These are phyloP conservation scores for Mesocentrotus franciscanus DNA, from an alignment of 53 echinoderm and acorn worm species.

Conservation along the genomic window DNA sequence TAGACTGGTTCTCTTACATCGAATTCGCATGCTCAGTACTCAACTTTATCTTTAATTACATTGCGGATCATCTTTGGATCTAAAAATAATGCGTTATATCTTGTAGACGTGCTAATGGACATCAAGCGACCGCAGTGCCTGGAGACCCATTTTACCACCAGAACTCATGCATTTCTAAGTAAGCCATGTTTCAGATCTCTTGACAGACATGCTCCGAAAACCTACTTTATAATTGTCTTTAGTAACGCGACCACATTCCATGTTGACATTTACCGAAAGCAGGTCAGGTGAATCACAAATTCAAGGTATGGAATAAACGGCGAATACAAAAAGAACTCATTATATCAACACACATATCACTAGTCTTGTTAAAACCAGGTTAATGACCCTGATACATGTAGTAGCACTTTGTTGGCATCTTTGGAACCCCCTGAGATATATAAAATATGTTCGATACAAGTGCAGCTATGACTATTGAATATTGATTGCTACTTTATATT, in stretches of 20 bases:
- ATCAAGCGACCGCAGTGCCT: neutral
- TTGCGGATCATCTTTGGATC: neutral
- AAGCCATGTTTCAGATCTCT: neutral
- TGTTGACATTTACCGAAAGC: neutral
- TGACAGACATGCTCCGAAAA: neutral
- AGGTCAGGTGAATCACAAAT: neutral
- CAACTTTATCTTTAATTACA: too few species aligned
- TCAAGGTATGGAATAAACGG: neutral
- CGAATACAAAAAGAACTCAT: neutral
- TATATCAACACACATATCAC: too few species aligned
- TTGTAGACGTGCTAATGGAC: neutral
- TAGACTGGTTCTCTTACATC: too few species aligned
- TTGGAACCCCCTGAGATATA: too few species aligned
- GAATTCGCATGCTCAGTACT: too few species aligned
- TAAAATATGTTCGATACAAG: too few species aligned
- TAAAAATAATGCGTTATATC: neutral
- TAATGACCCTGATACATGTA: too few species aligned
- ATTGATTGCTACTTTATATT: too few species aligned
- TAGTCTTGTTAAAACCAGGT: too few species aligned
- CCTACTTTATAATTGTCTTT: neutral
- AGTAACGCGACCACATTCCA: neutral
- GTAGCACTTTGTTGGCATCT: too few species aligned
- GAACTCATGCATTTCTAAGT: neutral
- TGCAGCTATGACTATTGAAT: too few species aligned
- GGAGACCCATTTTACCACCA: neutral